Base-by-base conservation (phyloP, 2,797 vertebrate species). In the Smutsia gigantea region DNA sequence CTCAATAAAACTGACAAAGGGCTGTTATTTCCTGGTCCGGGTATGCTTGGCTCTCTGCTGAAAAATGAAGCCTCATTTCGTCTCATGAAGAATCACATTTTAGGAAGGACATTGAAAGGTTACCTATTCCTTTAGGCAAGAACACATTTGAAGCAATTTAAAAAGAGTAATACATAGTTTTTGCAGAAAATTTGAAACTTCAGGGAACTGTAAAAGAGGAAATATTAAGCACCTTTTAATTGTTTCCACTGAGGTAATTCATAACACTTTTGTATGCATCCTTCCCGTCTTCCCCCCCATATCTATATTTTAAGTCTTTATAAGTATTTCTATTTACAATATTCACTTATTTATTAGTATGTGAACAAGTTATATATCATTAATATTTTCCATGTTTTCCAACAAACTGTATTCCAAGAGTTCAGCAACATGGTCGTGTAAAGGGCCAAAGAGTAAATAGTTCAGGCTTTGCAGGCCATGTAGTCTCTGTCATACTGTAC, bases 181-280 rank as follows among this genome's bases (percentile, higher is more conserved):
- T 83, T 85, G n/a, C 5, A 74, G 59, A 90, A 86, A 92, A 78
- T 66, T n/a, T 74, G 39, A 74, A 93, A 83, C 68, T 83, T 11
- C 17, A 86, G 68, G 29, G 75, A 87, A 81, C 23, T 57, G 5
- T 55, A 63, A 90, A 90, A 12, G 53, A 79, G 10, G 25, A 81
- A 91, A 68, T 93, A 79, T 27, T 34, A 31, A 79, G 69, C 71
- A 69, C 2, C 34, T 81, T 77, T 92, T 66, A 21, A 77, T 39
- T 64, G 53, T 92, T 69, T 64, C 13, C 8, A 37, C 27, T 49
- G 64, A 25, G 18, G 21, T 55, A 57, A 92, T 75, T 79, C 68
- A 49, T 81, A 84, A 34, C 4, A 49, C 59, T 87, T 81, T 19
- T 69, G 6, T 64, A 11, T 71, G 12, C 42, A 55, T 68, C 12